Percentiles rank a stretch among this genome's conserved stretches.
These are phyloP conservation scores for Malurus alboscapulatus DNA, from an alignment of 2,113 vertebrate genomes.

Conservation along the genomic window DNA sequence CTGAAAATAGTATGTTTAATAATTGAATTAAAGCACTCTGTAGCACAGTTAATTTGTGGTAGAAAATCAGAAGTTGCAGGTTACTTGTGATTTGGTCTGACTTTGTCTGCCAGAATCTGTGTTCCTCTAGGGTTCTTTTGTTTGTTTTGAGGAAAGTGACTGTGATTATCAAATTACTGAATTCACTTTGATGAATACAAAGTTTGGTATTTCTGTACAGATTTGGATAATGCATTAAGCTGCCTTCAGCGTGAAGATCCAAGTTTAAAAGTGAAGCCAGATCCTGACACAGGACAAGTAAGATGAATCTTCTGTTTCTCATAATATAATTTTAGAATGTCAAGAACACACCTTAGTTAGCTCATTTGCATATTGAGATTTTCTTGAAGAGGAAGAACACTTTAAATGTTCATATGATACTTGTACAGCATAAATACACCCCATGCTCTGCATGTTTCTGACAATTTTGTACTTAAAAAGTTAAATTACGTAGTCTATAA, in stretches of 20 bases:
- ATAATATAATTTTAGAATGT: not conserved
- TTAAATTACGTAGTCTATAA: not conserved
- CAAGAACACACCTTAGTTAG: not conserved
- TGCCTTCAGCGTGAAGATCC: conserved; percentile 97
- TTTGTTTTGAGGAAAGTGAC: not conserved
- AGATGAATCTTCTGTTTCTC: not conserved
- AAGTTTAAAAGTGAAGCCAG: conserved; percentile 81
- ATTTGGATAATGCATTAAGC: conserved; percentile 88
- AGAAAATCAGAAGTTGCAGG: not conserved
- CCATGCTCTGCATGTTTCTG: not conserved
- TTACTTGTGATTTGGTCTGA: not conserved
- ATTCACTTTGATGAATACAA: not conserved
- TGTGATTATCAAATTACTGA: not conserved
- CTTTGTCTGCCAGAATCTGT: not conserved
- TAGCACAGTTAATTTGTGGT: not conserved
- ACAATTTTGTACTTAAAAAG: not conserved
- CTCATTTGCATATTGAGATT: not conserved
- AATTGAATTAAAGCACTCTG: not conserved
- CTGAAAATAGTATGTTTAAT: not conserved
- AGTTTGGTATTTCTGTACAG: conserved; percentile 66
- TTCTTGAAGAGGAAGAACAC: not conserved
- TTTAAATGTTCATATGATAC: not conserved
- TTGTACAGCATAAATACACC: not conserved
- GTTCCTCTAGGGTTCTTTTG: not conserved
- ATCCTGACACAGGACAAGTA: conserved; percentile 83